These are phyloP conservation scores for Corydoras sp. DNA, from an alignment of 2,113 vertebrate genomes.

Conservation along the genomic window DNA sequence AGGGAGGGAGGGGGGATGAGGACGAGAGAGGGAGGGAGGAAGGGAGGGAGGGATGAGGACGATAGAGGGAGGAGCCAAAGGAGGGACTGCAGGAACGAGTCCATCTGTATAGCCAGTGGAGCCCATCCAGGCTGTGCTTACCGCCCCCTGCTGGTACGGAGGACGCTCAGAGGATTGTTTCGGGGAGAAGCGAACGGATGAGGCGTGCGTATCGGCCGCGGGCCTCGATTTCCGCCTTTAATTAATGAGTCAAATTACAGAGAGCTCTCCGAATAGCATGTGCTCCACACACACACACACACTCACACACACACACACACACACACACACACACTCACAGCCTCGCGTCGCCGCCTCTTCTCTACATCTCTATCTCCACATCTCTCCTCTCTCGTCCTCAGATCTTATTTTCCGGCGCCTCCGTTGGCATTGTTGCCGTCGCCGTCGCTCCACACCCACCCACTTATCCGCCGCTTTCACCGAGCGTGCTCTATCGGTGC, in stretches of 20 bases:
- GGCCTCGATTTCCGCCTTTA: constrained; percentile 51
- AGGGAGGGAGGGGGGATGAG: no score
- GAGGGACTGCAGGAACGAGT: no score
- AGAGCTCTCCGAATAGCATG: constrained; percentile 59
- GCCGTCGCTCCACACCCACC: constrained; percentile 47
- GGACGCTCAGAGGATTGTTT: background rate
- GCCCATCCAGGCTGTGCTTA: no score
- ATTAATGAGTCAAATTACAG: constrained; percentile 66
- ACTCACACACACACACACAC: constrained; percentile 11
- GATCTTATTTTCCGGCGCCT: constrained; percentile 25
- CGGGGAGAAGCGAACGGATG: background rate
- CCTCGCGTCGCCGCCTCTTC: background rate
- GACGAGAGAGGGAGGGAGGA: no score
- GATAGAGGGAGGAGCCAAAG: no score
- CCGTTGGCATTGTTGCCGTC: constrained; percentile 6
- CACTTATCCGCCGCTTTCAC: constrained; percentile 17
- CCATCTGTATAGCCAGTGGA: no score
- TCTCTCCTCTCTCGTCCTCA: constrained; percentile 29
- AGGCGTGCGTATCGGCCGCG: background rate
- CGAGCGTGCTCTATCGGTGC: constrained; percentile 20
- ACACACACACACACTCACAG: constrained; percentile 9
- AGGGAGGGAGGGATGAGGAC: no score
- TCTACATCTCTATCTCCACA: background rate
- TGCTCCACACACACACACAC: constrained; percentile 37
- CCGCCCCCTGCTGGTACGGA: no score